Conservation (phyloP, 1,140 invertebrate species). For the Formica selysi region DNA sequence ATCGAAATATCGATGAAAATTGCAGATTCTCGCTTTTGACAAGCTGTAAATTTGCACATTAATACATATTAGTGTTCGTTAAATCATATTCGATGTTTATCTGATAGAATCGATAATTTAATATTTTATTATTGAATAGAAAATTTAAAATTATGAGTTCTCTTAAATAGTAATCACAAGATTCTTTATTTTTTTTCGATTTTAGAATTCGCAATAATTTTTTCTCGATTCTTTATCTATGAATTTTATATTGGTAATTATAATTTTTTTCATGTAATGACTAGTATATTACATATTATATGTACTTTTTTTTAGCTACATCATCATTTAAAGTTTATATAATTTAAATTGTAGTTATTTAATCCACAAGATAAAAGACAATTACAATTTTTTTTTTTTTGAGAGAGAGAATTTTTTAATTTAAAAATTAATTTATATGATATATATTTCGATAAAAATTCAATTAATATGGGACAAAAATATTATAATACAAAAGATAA, state of each 20-base stretch:
- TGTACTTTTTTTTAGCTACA: background rate
- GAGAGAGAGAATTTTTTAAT: background rate
- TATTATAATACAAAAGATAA: background rate
- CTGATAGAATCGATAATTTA: slow-evolving; percentile 14
- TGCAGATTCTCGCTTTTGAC: background rate
- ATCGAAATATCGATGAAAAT: background rate
- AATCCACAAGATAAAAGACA: background rate
- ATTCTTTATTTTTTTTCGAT: background rate
- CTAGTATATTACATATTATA: background rate
- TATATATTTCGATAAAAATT: background rate
- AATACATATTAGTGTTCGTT: background rate
- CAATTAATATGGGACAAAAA: slow-evolving; percentile 19
- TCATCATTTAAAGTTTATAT: background rate
- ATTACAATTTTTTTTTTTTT: background rate
- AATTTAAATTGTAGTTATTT: background rate
- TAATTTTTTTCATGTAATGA: background rate
- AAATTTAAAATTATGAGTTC: slow-evolving; percentile 15
- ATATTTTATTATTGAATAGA: background rate
- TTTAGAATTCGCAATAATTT: background rate
- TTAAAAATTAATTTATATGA: background rate
- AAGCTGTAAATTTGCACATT: slow-evolving; percentile 9
- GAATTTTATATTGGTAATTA: background rate
- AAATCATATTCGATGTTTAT: slow-evolving; percentile 16
- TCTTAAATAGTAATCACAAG: background rate
- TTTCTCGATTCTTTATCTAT: background rate